Percentiles rank a stretch among this genome's conserved stretches.
These are phyloP conservation scores for Morone chrysops DNA, from an alignment of 2,113 vertebrate species.

Conservation along the genomic window DNA sequence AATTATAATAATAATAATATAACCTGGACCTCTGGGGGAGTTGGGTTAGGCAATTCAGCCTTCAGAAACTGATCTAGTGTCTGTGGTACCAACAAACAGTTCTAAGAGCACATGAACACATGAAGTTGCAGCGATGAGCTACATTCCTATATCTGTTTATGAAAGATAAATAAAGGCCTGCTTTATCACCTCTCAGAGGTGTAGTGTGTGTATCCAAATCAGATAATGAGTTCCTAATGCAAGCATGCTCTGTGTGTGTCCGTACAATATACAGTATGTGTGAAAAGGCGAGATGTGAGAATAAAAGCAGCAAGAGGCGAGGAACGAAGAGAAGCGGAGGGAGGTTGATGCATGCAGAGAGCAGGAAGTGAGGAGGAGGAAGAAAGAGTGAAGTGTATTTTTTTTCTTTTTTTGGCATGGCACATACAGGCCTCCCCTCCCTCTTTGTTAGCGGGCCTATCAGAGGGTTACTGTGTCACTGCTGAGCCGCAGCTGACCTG, in stretches of 20 bases:
- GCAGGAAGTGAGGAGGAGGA: conserved; percentile 15
- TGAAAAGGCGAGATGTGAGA: neutral
- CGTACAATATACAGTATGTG: neutral
- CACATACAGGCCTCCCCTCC: conserved; percentile 1
- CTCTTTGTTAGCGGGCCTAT: conserved; percentile 50
- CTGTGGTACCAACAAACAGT: neutral
- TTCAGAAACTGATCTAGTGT: neutral
- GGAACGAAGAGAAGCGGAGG: neutral
- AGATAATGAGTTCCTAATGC: neutral
- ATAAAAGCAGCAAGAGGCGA: neutral
- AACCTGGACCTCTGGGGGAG: too few species aligned
- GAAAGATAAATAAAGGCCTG: neutral
- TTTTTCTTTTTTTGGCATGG: neutral
- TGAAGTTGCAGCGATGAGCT: neutral
- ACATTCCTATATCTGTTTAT: neutral
- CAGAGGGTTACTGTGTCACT: conserved; percentile 52
- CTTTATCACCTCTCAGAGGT: neutral
- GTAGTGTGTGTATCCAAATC: neutral
- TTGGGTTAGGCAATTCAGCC: too few species aligned
- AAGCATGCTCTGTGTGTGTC: neutral
- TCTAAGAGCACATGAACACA: neutral
- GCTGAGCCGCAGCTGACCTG: conserved; percentile 37
- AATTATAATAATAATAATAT: too few species aligned
- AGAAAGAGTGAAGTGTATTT: conserved; percentile 24
- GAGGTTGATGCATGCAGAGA: conserved; percentile 20